Percentiles rank a stretch among this genome's conserved stretches.
These are phyloP conservation scores for Timema cristinae DNA, from an alignment of 2,888 invertebrate genomes.

Conservation along the genomic window DNA sequence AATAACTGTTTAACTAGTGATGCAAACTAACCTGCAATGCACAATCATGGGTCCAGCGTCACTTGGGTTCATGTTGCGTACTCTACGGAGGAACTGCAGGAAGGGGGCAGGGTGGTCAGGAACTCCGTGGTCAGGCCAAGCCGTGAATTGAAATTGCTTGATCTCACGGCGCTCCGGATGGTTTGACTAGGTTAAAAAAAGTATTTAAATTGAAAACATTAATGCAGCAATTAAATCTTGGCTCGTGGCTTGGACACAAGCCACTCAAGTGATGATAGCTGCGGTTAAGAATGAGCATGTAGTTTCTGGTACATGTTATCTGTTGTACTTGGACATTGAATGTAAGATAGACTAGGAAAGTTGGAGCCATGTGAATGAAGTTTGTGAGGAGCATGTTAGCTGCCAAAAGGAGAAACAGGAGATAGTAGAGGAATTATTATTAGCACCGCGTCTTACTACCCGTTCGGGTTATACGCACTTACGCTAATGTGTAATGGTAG, in stretches of 20 bases:
- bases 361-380: no score
- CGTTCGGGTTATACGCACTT: no score
- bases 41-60: conserved; percentile 94
- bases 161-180: conserved; percentile 80
- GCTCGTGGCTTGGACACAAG: background rate
- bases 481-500: no score
- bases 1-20: no score
- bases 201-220: background rate
- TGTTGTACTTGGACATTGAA: no score
- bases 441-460: no score
- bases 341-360: no score
- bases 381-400: no score
- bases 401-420: no score
- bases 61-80: conserved; percentile 82
- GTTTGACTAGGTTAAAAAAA: conserved; percentile 18
- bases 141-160: conserved; percentile 96
- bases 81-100: conserved; percentile 91
- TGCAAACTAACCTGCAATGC: conserved; percentile 63
- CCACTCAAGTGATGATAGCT: background rate
- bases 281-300: conserved; percentile 2
- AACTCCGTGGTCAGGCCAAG: conserved; percentile 99
- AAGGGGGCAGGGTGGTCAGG: conserved; percentile 99
- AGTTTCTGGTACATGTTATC: background rate
- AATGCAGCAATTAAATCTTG: background rate
- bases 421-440: no score